Base-by-base conservation (phyloP, 2,888 invertebrate genomes). In the Xestoiulus laeticollis region DNA sequence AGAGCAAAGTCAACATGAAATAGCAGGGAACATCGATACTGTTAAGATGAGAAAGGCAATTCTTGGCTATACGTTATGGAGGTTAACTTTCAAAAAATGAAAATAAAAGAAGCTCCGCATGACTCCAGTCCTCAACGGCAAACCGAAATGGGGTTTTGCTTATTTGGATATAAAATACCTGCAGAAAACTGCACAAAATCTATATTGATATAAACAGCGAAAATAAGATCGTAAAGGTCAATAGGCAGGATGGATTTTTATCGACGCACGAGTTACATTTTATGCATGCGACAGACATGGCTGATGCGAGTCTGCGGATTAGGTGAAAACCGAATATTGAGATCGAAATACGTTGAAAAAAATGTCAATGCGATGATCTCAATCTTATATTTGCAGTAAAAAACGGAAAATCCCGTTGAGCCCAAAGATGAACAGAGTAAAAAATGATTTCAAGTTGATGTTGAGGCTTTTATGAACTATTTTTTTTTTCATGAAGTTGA, bases 1-100 rank as follows among this genome's bases (percentile, higher is more conserved):
- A 78, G 78, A 78, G 78, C 78, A 78, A 78, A 78, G 78, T 78
- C 30, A 78, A 78, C 78, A 78, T 78, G 30, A 78, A 78, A 78
- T 78, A 78, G 78, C 78, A 12, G 78, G 78, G 78, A 78, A 30
- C 22, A 10, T 68, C 78, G 30, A 78, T 30, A 30, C 30, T 30
- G 26, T 22, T 78, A 78, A 78, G 78, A 78, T 30, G 78, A 78
- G 30, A 78, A 78, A 78, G 78, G 78, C 3, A 78, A 22, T 78
- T 78, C 78, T 30, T 14, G 26, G 30, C 26, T 30, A 8, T 30
- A 78, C 30, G 78, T 78, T 26, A 78, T 22, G 14, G 78, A 78
- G 78, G 78, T 78, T 78, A 78, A 78, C 78, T 78, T 78, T 30
- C 26, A 78, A 78, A 78, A 78, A 78, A 78, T 78, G 78, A 78